Percentiles rank a stretch among this genome's conserved stretches.
Evolutionary conservation across 2,888 invertebrate species (phyloP).

Genomic region (Platerodrilus igneus): DNA sequence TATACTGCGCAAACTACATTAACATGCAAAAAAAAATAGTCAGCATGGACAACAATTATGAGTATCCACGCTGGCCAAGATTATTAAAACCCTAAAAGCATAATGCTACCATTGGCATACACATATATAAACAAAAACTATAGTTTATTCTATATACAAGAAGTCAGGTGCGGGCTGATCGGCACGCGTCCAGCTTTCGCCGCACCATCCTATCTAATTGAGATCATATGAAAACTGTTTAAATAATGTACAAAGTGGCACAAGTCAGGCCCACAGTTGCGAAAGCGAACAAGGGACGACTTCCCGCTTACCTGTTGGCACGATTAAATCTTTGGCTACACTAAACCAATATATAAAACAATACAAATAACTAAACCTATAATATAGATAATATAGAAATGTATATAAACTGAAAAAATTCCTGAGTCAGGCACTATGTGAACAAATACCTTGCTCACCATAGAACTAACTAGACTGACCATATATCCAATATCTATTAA

Average conservation of each 20-base stretch:
- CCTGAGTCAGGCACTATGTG: too few species aligned
- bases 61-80: conserved; percentile 19
- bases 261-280: conserved; percentile 41
- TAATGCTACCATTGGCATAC: conserved; percentile 17
- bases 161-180: conserved; percentile 44
- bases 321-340: conserved; percentile 46
- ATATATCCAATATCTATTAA: too few species aligned
- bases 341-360: conserved; percentile 43
- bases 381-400: conserved; percentile 33
- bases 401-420: too few species aligned
- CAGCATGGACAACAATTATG: conserved; percentile 30
- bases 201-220: conserved; percentile 47
- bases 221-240: conserved; percentile 49
- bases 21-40: conserved; percentile 37
- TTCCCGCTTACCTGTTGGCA: conserved; percentile 37
- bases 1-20: conserved; percentile 43
- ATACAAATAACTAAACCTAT: conserved; percentile 15
- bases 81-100: too few species aligned
- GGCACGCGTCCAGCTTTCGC: conserved; percentile 42
- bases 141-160: conserved; percentile 27
- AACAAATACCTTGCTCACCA: too few species aligned
- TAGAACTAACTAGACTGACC: too few species aligned
- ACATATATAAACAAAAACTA: conserved; percentile 28
- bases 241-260: conserved; percentile 31
- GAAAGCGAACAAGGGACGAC: conserved; percentile 42